Conservation (phyloP, 2,888 invertebrate genomes). For the Stenodema calcarata region DNA sequence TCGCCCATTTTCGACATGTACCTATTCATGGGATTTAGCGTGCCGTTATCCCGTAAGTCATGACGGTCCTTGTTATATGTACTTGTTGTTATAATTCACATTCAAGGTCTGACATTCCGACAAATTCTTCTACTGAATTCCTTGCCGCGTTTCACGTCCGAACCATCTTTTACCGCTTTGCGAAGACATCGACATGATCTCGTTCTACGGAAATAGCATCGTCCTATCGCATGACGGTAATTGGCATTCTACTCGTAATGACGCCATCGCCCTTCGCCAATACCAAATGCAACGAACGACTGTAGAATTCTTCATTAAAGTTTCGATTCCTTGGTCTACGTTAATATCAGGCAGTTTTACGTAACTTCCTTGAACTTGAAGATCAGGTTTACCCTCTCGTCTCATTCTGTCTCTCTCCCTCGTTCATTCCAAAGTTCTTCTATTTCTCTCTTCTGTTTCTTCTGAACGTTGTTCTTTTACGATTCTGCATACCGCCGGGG, state of each 20-base stretch:
- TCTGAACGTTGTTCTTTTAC: neutral
- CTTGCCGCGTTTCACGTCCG: too few species aligned
- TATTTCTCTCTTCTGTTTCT: neutral
- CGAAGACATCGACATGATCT: neutral
- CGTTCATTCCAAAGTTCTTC: neutral
- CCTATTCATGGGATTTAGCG: too few species aligned
- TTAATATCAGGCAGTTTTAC: neutral
- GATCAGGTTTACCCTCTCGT: neutral
- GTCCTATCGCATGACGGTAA: neutral
- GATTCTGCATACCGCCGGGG: neutral
- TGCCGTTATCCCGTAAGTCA: too few species aligned
- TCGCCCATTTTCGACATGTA: too few species aligned
- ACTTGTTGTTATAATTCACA: too few species aligned
- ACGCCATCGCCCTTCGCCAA: neutral
- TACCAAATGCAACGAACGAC: neutral
- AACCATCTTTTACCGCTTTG: neutral
- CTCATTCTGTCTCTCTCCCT: neutral
- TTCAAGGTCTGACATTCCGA: too few species aligned
- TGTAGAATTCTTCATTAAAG: neutral
- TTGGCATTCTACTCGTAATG: neutral
- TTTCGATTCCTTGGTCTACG: neutral
- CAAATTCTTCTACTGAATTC: too few species aligned
- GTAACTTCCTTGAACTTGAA: neutral
- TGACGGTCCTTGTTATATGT: too few species aligned
- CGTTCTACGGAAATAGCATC: neutral